These are phyloP conservation scores for Podocnemis expansa DNA, from an alignment of 2,113 vertebrate genomes.

Conservation along the genomic window DNA sequence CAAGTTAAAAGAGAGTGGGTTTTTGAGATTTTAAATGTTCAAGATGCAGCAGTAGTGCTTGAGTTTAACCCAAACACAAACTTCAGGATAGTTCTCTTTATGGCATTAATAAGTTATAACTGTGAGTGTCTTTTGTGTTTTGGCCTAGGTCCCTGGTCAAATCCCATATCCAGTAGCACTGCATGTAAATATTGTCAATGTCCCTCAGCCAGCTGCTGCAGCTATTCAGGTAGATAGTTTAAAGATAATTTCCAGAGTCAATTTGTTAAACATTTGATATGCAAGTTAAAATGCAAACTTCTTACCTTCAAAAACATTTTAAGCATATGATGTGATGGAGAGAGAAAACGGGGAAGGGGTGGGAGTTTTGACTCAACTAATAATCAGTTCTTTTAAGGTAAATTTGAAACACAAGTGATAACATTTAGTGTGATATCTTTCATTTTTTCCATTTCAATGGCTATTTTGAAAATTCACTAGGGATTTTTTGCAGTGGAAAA, in stretches of 20 bases:
- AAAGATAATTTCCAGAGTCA: conserved; percentile 49
- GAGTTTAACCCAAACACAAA: not conserved
- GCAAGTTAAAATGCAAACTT: conserved; percentile 3
- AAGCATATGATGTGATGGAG: not conserved
- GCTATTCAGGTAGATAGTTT: conserved; percentile 90
- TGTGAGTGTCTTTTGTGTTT: conserved; percentile 50
- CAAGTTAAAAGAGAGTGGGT: not conserved
- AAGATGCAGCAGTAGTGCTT: not conserved
- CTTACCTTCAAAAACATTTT: not conserved
- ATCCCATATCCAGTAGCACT: conserved; percentile 90
- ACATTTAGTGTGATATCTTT: conserved; percentile 16
- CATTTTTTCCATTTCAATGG: conserved; percentile 26
- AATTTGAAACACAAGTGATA: conserved; percentile 28
- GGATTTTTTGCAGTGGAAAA: conserved; percentile 39
- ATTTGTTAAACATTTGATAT: conserved; percentile 19
- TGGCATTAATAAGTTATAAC: conserved; percentile 34
- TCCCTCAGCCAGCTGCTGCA: conserved; percentile 93
- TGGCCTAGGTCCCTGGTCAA: conserved; percentile 78
- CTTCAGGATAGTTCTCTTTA: not conserved
- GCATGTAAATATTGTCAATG: conserved; percentile 95
- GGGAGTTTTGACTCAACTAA: conserved; percentile 17
- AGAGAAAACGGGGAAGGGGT: conserved; percentile 40
- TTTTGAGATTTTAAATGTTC: not conserved
- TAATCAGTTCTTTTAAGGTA: conserved; percentile 18
- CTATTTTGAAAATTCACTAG: conserved; percentile 19